phyloP scores from a whole-genome alignment of 2,888 invertebrate genomes.

The Andrena trimmerana region DNA sequence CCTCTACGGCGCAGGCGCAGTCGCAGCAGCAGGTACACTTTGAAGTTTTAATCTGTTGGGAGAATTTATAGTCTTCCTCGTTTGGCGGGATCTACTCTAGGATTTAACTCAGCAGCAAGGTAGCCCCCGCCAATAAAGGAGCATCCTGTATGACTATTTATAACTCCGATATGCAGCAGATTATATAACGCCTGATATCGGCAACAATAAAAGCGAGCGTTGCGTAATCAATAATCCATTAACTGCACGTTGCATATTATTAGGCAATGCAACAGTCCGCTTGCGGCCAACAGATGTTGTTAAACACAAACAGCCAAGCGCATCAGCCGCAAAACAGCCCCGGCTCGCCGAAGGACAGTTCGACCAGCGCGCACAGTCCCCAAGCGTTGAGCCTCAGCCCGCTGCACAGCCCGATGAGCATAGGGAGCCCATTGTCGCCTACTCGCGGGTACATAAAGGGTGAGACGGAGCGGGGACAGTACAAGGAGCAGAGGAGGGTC shows the following conservation, averaged over 20 bases:
- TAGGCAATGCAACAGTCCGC: slow-evolving; percentile 72
- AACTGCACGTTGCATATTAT: slow-evolving; percentile 35
- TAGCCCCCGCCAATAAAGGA: not conserved
- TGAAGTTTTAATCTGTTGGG: not conserved
- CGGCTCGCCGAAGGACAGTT: slow-evolving; percentile 82
- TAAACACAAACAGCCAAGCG: slow-evolving; percentile 75
- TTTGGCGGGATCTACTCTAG: not conserved
- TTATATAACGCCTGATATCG: slow-evolving; percentile 37
- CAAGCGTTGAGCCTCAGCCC: slow-evolving; percentile 85
- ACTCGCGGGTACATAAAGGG: slow-evolving; percentile 84
- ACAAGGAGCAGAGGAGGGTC: slow-evolving; percentile 91
- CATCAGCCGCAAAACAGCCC: slow-evolving; percentile 79
- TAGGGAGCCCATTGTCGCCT: slow-evolving; percentile 89
- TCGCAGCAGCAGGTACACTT: slow-evolving; percentile 69
- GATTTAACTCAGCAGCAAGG: not conserved
- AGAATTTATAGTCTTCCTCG: not conserved
- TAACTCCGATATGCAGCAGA: not conserved
- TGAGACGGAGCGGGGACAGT: slow-evolving; percentile 86
- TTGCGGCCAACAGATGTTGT: slow-evolving; percentile 74
- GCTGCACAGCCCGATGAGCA: slow-evolving; percentile 85
- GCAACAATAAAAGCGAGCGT: slow-evolving; percentile 35
- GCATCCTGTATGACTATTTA: not conserved
- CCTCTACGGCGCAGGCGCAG: slow-evolving; percentile 73
- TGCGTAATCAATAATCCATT: slow-evolving; percentile 28
- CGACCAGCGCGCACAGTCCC: slow-evolving; percentile 81